phyloP scores from a whole-genome alignment of 1,140 invertebrate genomes.

The Parapsyche elsis region DNA sequence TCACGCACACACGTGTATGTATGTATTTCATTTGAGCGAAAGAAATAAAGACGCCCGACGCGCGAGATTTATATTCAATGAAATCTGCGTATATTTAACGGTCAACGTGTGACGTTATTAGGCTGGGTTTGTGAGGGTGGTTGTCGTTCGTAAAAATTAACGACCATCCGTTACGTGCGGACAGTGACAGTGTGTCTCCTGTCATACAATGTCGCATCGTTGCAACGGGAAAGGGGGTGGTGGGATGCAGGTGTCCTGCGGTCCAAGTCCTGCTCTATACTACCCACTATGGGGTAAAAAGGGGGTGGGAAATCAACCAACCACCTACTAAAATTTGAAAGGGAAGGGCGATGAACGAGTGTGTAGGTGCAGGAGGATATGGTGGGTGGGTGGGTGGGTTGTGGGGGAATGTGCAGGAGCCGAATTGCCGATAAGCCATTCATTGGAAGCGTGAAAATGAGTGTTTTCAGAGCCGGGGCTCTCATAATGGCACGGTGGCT shows the following conservation, averaged over 20 bases:
- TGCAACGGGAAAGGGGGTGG: background rate
- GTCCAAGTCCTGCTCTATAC: background rate
- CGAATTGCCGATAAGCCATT: constrained; percentile 46
- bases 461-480: constrained; percentile 32
- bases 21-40: too few species aligned
- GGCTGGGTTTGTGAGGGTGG: background rate
- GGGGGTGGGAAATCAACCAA: too few species aligned
- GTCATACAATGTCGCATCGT: constrained; percentile 4
- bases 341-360: background rate
- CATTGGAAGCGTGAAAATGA: constrained; percentile 48
- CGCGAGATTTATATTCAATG: background rate
- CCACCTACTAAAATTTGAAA: background rate
- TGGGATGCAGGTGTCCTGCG: constrained; percentile 38
- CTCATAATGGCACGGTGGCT: background rate
- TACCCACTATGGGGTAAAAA: background rate
- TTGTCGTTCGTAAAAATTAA: constrained; percentile 43
- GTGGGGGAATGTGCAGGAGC: constrained; percentile 25
- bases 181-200: constrained; percentile 13
- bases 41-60: too few species aligned
- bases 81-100: background rate
- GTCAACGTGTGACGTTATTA: constrained; percentile 1
- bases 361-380: background rate
- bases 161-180: constrained; percentile 10
- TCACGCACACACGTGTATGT: background rate
- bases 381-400: background rate